A percentile compares a stretch with the other conserved stretches of the same genome.
These are phyloP conservation scores for Acanthosepion lycidas DNA, from an alignment of 2,888 invertebrate genomes.

Conservation along the genomic window DNA sequence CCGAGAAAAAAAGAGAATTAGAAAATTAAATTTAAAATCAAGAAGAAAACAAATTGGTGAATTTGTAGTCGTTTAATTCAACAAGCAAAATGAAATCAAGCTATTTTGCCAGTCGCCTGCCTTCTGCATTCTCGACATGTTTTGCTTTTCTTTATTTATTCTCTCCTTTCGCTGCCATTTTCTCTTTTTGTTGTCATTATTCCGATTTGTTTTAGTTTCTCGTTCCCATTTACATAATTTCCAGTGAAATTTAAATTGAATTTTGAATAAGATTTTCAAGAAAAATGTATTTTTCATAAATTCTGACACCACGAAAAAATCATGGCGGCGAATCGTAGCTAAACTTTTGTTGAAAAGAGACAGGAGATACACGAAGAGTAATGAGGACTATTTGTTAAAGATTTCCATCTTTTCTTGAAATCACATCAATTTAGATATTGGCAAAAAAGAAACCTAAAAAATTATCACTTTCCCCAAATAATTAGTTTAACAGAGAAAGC, in stretches of 20 bases:
- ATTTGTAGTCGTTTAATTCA: not conserved
- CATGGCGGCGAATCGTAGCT: not conserved
- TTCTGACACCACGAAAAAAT: not conserved
- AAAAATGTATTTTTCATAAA: constrained; percentile 1
- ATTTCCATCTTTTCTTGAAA: not conserved
- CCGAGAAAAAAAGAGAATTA: not conserved
- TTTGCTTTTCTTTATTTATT: too few relatives aligned
- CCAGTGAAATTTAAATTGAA: constrained; percentile 33
- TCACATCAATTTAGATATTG: not conserved
- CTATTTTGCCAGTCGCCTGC: not conserved
- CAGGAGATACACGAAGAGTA: not conserved
- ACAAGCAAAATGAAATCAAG: not conserved
- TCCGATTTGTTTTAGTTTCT: not conserved
- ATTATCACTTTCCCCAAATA: not conserved
- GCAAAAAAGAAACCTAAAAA: not conserved
- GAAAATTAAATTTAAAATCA: not conserved
- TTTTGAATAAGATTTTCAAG: not conserved
- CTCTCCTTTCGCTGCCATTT: not conserved
- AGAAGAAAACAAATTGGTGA: not conserved
- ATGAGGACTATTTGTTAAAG: not conserved
- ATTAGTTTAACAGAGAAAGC: not conserved
- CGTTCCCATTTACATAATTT: not conserved
- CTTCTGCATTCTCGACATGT: too few relatives aligned
- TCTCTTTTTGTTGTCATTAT: not conserved
- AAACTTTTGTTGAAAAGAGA: not conserved